Evolutionary conservation across 2,888 invertebrate species (phyloP).

Genomic region (Parapristionchus giblindavisi): DNA sequence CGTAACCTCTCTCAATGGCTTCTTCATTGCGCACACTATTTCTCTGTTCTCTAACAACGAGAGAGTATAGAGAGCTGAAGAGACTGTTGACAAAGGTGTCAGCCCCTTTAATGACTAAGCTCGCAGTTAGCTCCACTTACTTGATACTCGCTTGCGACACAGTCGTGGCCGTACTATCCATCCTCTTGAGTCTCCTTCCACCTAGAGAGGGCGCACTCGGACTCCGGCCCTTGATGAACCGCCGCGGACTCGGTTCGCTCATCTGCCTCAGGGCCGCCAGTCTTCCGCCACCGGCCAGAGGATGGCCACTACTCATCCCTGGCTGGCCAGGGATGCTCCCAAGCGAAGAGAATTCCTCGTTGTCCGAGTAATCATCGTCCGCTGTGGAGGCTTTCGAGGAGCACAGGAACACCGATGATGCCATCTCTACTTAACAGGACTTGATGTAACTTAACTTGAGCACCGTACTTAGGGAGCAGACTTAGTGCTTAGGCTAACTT

Average conservation of each 20-base stretch:
- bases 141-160: slow-evolving; percentile 15
- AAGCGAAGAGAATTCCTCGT: slow-evolving; percentile 16
- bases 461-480: neutral
- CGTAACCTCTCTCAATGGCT: too few relatives aligned
- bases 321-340: neutral
- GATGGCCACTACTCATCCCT: neutral
- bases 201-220: slow-evolving; percentile 23
- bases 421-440: neutral
- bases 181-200: slow-evolving; percentile 27
- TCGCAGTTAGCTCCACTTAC: too few relatives aligned
- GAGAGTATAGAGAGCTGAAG: too few relatives aligned
- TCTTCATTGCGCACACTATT: too few relatives aligned
- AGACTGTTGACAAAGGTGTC: too few relatives aligned
- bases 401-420: slow-evolving; percentile 22
- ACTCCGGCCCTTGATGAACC: slow-evolving; percentile 30
- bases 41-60: too few relatives aligned
- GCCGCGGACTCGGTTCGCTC: slow-evolving; percentile 18
- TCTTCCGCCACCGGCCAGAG: neutral
- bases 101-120: too few relatives aligned
- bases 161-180: slow-evolving; percentile 13
- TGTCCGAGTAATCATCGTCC: slow-evolving; percentile 16
- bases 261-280: slow-evolving; percentile 12
- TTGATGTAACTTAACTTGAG: neutral
- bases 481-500: too few relatives aligned
- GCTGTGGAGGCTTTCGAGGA: slow-evolving; percentile 8